These are phyloP conservation scores for Bicyclus anynana DNA, from an alignment of 1,140 invertebrate genomes.

Conservation along the genomic window DNA sequence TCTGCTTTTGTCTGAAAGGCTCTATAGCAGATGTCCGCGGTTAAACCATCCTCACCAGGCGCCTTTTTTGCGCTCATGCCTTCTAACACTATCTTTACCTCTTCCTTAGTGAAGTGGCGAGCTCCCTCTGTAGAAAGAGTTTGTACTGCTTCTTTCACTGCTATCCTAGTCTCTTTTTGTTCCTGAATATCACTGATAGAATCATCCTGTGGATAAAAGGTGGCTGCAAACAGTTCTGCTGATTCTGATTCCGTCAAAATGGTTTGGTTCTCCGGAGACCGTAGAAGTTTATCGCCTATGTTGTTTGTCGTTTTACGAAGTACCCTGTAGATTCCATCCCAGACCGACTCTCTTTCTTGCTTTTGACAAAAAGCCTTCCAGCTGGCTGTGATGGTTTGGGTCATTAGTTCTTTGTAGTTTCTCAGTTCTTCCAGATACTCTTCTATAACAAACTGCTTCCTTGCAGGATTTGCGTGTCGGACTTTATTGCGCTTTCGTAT, in stretches of 20 bases:
- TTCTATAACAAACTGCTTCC: not conserved
- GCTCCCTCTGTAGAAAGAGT: not conserved
- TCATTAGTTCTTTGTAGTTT: not conserved
- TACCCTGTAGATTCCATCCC: not conserved
- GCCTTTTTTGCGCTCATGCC: not conserved
- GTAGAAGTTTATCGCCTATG: not conserved
- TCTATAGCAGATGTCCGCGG: slow-evolving; percentile 2
- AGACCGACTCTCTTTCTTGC: not conserved
- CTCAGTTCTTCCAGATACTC: not conserved
- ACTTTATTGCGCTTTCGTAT: not conserved
- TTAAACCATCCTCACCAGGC: slow-evolving; percentile 1
- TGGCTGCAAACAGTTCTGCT: not conserved
- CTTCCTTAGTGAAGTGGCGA: not conserved
- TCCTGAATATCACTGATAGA: not conserved
- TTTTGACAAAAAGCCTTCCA: slow-evolving; percentile 1
- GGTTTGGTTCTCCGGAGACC: not conserved
- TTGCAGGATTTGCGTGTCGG: not conserved
- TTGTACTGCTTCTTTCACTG: not conserved
- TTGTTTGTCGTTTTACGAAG: not conserved
- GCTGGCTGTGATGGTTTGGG: not conserved
- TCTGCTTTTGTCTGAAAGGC: not conserved
- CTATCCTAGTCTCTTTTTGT: not conserved
- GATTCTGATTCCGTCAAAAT: not conserved
- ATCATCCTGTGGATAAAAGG: slow-evolving; percentile 7
- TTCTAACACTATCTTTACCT: not conserved